Percentiles rank a stretch among this genome's conserved stretches.
These are phyloP conservation scores for Mus pahari DNA, from an alignment of 2,113 vertebrate genomes.

Conservation along the genomic window DNA sequence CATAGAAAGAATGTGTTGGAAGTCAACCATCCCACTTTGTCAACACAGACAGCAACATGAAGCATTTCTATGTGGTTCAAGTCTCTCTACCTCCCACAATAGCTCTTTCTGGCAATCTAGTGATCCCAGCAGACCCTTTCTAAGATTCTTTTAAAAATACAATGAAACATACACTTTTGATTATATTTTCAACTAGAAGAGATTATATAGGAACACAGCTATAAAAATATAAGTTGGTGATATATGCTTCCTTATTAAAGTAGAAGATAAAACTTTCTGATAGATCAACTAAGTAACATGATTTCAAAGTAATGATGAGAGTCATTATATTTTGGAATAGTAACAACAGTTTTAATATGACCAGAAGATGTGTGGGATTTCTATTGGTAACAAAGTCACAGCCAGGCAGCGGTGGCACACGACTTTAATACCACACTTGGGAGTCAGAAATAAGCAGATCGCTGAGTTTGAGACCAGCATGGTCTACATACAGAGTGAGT, in stretches of 20 bases:
- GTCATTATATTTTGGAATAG: conserved; percentile 9
- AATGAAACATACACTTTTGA: not conserved
- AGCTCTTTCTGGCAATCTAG: not conserved
- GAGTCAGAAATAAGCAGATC: no score
- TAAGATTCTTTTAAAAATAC: not conserved
- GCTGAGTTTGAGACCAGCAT: no score
- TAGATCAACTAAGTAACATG: not conserved
- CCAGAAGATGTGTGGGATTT: conserved; percentile 28
- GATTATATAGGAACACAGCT: not conserved
- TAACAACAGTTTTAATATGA: not conserved
- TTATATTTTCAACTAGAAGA: not conserved
- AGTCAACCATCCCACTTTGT: not conserved
- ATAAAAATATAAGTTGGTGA: conserved; percentile 7
- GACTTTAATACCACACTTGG: no score
- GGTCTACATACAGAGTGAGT: no score
- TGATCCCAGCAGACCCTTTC: not conserved
- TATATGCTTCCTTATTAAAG: not conserved
- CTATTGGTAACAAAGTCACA: not conserved
- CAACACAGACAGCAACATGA: not conserved
- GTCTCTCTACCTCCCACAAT: not conserved
- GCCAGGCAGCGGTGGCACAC: no score
- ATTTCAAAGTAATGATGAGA: conserved; percentile 24
- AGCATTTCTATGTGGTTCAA: not conserved
- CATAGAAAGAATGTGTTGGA: not conserved
- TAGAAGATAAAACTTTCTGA: not conserved